These are phyloP conservation scores for Mycetomoellerius zeteki DNA, from an alignment of 1,140 invertebrate genomes.

Conservation along the genomic window DNA sequence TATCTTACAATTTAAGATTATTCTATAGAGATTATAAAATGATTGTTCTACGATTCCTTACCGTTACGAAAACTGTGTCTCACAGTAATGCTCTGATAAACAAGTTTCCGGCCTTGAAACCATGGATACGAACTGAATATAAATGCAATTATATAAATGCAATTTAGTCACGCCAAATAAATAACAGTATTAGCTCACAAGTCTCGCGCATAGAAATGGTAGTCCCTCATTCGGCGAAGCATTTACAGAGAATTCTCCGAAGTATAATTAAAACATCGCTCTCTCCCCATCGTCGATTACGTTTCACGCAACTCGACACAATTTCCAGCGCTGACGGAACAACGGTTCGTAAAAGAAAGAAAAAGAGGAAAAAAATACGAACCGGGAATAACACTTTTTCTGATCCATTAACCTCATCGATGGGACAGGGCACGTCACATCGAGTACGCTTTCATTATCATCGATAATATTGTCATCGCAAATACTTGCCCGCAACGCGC, in stretches of 20 bases:
- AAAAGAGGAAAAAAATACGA: neutral
- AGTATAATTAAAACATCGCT: slow-evolving; percentile 59
- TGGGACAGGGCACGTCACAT: neutral
- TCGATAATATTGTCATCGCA: slow-evolving; percentile 65
- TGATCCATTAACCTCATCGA: slow-evolving; percentile 42
- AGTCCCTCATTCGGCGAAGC: neutral
- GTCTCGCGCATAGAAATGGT: neutral
- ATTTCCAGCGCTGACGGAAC: slow-evolving; percentile 13
- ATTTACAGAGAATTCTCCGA: slow-evolving; percentile 39
- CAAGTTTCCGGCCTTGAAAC: neutral
- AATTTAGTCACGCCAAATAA: slow-evolving; percentile 39
- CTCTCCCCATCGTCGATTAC: slow-evolving; percentile 14
- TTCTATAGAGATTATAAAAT: slow-evolving; percentile 22
- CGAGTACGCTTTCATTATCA: slow-evolving; percentile 42
- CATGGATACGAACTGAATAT: slow-evolving; percentile 22
- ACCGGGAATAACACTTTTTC: slow-evolving; percentile 49
- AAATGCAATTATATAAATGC: slow-evolving; percentile 52
- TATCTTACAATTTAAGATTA: slow-evolving; percentile 18
- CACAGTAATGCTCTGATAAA: neutral
- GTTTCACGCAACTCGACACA: slow-evolving; percentile 35
- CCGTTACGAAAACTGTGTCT: neutral
- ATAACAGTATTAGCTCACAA: slow-evolving; percentile 24
- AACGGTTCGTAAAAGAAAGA: neutral
- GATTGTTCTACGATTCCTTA: neutral
- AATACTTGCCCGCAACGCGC: slow-evolving; percentile 54